A percentile compares a stretch with the other conserved stretches of the same genome.
These are phyloP conservation scores for Podiceps cristatus DNA, from an alignment of 2,113 vertebrate genomes.

Conservation along the genomic window DNA sequence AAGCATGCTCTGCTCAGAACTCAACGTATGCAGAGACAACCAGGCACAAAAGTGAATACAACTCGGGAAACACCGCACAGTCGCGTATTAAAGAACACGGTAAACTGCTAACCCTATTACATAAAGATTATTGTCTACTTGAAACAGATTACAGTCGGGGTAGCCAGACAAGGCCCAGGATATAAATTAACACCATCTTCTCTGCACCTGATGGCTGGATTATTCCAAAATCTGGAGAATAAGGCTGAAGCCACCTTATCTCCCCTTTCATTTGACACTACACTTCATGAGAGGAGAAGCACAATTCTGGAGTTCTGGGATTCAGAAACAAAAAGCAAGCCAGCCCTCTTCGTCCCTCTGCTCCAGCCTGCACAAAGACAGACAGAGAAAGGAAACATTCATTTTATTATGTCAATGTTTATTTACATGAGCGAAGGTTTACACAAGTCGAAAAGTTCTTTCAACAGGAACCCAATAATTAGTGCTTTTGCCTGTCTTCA, in stretches of 20 bases:
- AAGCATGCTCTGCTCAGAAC: background rate
- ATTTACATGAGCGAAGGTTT: slow-evolving; percentile 65
- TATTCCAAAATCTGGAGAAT: background rate
- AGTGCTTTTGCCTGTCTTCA: background rate
- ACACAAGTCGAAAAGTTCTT: background rate
- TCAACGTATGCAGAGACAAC: background rate
- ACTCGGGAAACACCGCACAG: background rate
- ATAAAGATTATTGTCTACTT: background rate
- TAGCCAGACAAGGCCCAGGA: background rate
- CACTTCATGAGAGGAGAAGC: background rate
- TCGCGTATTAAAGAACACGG: background rate
- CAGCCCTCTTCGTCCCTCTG: background rate
- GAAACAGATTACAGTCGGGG: background rate
- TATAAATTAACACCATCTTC: background rate
- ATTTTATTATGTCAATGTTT: slow-evolving; percentile 50
- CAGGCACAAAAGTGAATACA: background rate
- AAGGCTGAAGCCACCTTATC: background rate
- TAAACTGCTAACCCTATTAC: background rate
- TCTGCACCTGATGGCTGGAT: background rate
- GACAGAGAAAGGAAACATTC: background rate
- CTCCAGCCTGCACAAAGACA: background rate
- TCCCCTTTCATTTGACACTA: background rate
- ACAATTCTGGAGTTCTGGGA: background rate
- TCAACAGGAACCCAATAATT: background rate
- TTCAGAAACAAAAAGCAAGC: background rate